These are phyloP conservation scores for Ennomos erosarius DNA, from an alignment of 2,888 invertebrate species.

Conservation along the genomic window DNA sequence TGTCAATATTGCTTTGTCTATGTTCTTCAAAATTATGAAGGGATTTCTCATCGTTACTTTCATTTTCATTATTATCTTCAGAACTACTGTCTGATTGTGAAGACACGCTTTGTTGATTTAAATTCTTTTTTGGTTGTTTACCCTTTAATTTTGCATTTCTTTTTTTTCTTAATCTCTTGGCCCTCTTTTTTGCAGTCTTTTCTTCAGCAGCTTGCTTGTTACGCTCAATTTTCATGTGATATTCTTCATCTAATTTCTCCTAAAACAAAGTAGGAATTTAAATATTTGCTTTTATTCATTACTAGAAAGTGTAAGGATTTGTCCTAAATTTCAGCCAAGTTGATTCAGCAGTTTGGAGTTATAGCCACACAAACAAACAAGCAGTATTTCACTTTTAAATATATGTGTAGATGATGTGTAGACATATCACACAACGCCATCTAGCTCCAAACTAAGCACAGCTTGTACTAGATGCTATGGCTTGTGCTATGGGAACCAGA, in stretches of 20 bases:
- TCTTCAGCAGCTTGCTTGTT: constrained; percentile 90
- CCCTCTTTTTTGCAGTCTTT: constrained; percentile 95
- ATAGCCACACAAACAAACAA: too few species aligned
- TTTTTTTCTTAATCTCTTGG: constrained; percentile 93
- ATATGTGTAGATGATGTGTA: too few species aligned
- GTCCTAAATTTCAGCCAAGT: too few species aligned
- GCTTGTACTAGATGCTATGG: too few species aligned
- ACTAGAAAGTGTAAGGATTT: too few species aligned
- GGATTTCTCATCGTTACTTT: constrained; percentile 21
- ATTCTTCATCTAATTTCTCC: constrained; percentile 94
- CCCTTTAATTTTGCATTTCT: constrained; percentile 68
- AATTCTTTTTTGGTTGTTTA: constrained; percentile 70
- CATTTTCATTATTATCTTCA: constrained; percentile 48
- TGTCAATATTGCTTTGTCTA: constrained; percentile 33
- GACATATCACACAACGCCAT: too few species aligned
- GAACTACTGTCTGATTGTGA: constrained; percentile 68
- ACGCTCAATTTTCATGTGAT: constrained; percentile 91
- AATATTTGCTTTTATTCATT: too few species aligned
- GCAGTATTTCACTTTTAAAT: too few species aligned
- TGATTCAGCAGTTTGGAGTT: too few species aligned
- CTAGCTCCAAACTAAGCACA: too few species aligned
- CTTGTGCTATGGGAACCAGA: too few species aligned
- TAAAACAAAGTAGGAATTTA: constrained; percentile 58
- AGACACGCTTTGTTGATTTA: constrained; percentile 36
- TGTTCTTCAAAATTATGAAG: constrained; percentile 33